These are phyloP conservation scores for Seira musarum DNA, from an alignment of 2,888 invertebrate species.

Conservation along the genomic window DNA sequence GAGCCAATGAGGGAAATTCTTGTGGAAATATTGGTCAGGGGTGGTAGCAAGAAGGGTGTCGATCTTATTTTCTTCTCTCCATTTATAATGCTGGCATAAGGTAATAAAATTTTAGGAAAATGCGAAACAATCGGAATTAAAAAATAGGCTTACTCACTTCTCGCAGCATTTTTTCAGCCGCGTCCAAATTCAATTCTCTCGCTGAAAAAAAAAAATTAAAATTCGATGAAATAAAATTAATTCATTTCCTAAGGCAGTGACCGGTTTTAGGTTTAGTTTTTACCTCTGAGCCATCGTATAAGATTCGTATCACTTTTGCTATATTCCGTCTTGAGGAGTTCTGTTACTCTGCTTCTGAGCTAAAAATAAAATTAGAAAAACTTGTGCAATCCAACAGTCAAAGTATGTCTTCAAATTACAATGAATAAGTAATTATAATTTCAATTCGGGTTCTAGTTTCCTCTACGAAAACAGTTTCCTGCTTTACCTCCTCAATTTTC, in stretches of 20 bases:
- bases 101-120: background rate
- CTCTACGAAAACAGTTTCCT: background rate
- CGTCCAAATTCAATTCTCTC: constrained; percentile 54
- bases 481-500: constrained; percentile 36
- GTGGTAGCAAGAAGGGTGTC: constrained; percentile 24
- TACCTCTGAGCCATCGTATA: constrained; percentile 63
- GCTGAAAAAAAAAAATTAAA: constrained; percentile 37
- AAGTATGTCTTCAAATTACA: background rate
- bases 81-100: constrained; percentile 41
- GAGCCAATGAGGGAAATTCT: constrained; percentile 35
- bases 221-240: background rate
- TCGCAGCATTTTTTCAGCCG: constrained; percentile 59
- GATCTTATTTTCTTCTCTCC: constrained; percentile 47
- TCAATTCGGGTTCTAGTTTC: background rate
- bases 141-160: constrained; percentile 47
- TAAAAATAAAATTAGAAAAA: constrained; percentile 8
- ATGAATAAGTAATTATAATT: background rate
- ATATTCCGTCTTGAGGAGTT: constrained; percentile 49
- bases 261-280: background rate
- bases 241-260: background rate
- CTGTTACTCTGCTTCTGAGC: constrained; percentile 51
- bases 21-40: constrained; percentile 36
- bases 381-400: background rate
- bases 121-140: background rate
- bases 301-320: constrained; percentile 52